Evolutionary conservation across 2,797 vertebrate genomes (phyloP), one percentile per base, ranked within the genome.

Genomic region (Brotula barbata): DNA sequence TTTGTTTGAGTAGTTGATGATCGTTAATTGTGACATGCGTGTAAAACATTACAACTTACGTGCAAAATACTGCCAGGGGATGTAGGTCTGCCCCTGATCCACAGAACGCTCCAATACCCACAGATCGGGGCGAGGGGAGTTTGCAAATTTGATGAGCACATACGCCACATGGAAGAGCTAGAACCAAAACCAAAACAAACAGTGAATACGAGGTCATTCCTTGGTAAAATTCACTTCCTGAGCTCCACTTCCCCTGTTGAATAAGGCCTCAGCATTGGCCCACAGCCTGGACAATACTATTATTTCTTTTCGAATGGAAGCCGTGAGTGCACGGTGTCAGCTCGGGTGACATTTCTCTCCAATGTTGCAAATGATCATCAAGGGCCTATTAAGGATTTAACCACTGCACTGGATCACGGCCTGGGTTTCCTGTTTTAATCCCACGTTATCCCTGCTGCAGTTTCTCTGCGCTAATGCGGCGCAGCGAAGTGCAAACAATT

Each of bases 161-260:
- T 97, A 97, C 1, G 95, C 95, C 75, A 98, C 95, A 25, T 96
- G 94, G 85, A 96, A 98, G 63, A 97, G 91, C 95, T 98, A 76
- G 77, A 73, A 79, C 81, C 2, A 69, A 82, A 55, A 70, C 58
- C 48, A 85, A 37, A 86, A 65, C 69, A 86, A 91, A 17, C 9
- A 42, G 40, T 40, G 14, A 61, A 56, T 87, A 80, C 60, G 77
- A 82, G 68, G 71, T 39, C 58, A 28, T 59, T 42, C 46, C 23
- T 70, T 60, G 72, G 65, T 71, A 62, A 72, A 66, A 64, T 48
- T 31, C 25, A 58, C 73, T 86, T 85, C 83, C 79, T 78, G 68
- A 72, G 39, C 49, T 72, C 20, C 34, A 8, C 43, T 63, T 68
- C 46, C 34, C 62, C 37, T 52, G 23, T 57, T 21, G 51, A 75